Evolutionary conservation across 2,113 vertebrate species (phyloP).

Genomic region (Saccopteryx bilineata): DNA sequence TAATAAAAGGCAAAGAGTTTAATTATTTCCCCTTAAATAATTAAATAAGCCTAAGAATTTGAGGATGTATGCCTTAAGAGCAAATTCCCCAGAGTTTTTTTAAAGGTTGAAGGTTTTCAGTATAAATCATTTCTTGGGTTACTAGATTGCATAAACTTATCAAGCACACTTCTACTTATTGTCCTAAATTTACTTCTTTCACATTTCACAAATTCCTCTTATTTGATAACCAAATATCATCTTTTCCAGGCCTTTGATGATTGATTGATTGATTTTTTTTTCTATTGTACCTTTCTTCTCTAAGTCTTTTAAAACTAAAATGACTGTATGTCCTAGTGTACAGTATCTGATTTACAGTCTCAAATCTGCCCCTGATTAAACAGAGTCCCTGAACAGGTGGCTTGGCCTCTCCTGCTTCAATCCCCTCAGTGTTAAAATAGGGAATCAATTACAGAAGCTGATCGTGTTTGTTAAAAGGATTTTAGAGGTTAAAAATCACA

Average conservation of each 20-base stretch:
- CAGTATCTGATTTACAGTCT: neutral
- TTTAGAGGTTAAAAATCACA: neutral
- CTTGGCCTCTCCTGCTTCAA: neutral
- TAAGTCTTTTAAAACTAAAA: constrained; percentile 1
- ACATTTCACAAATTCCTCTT: neutral
- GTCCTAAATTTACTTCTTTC: neutral
- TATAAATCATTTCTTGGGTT: neutral
- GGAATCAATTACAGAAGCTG: neutral
- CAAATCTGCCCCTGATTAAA: neutral
- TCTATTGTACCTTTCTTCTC: neutral
- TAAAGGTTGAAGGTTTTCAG: neutral
- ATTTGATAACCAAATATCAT: neutral
- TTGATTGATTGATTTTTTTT: neutral
- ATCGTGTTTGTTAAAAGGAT: neutral
- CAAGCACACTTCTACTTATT: neutral
- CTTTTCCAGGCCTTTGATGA: neutral
- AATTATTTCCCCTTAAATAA: constrained; percentile 1
- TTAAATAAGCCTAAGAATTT: constrained; percentile 20
- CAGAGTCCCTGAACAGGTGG: neutral
- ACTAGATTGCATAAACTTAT: neutral
- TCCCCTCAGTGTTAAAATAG: neutral
- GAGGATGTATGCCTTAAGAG: neutral
- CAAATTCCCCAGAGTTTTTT: neutral
- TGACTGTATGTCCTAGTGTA: neutral
- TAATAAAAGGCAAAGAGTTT: neutral